phyloP scores from a whole-genome alignment of 53 echinoderm and acorn worm species.

The Stichopus horrens region DNA sequence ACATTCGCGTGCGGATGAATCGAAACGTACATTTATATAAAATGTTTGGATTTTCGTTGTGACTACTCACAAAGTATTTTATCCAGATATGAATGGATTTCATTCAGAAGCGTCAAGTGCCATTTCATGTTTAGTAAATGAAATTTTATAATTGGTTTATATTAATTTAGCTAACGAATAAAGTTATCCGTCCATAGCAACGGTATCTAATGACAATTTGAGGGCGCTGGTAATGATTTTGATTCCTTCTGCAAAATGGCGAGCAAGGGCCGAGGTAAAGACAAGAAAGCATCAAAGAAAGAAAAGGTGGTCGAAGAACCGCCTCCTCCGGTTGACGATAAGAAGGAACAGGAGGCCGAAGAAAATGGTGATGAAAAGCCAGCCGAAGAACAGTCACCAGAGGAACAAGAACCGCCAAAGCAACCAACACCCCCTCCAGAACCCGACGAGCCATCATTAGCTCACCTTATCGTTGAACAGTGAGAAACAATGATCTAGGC shows the following conservation, averaged over 20 bases:
- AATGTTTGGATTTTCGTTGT: neutral
- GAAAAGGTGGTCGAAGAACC: constrained; percentile 84
- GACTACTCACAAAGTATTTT: too few species aligned
- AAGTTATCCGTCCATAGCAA: neutral
- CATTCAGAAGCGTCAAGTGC: too few species aligned
- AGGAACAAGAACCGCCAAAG: constrained; percentile 79
- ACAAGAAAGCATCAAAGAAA: constrained; percentile 91
- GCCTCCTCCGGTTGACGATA: constrained; percentile 71
- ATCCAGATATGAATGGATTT: too few species aligned
- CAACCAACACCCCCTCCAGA: constrained; percentile 91
- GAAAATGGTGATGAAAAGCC: constrained; percentile 74
- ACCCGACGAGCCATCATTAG: constrained; percentile 91
- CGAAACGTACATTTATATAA: neutral
- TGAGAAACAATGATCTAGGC: constrained; percentile 33
- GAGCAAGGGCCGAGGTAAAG: constrained; percentile 84
- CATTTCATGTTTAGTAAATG: too few species aligned
- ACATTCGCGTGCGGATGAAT: constrained; percentile 18
- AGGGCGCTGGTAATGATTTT: constrained; percentile 11
- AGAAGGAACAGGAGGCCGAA: constrained; percentile 73
- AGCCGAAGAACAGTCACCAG: constrained; percentile 61
- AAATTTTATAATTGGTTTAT: neutral
- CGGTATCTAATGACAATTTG: constrained; percentile 31
- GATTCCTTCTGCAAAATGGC: constrained; percentile 68
- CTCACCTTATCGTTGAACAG: constrained; percentile 95
- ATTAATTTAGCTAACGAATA: neutral